Evolutionary conservation across 1,140 invertebrate species (phyloP).

Genomic region (Caerostris extrusa): DNA sequence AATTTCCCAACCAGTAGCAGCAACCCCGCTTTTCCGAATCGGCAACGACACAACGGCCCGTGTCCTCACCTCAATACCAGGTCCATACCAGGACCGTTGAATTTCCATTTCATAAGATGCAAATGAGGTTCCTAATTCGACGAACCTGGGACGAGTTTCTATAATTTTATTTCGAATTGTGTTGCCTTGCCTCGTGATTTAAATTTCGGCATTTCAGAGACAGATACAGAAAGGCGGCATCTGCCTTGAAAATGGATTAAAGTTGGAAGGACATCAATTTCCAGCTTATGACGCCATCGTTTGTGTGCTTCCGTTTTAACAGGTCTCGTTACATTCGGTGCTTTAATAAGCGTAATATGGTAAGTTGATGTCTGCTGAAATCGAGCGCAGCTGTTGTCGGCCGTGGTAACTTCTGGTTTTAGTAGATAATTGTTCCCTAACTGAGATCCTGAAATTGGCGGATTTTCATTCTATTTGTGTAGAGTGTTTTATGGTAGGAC

Average conservation of each 20-base stretch:
- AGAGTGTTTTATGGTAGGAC: neutral
- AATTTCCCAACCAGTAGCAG: neutral
- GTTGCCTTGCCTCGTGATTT: constrained; percentile 40
- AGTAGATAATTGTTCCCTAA: constrained; percentile 19
- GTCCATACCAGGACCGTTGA: neutral
- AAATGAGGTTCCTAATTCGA: constrained; percentile 49
- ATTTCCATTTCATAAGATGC: constrained; percentile 70
- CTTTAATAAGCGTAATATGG: constrained; percentile 42
- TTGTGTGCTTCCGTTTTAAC: constrained; percentile 2
- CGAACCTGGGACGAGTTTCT: constrained; percentile 37
- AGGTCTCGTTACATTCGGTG: constrained; percentile 19
- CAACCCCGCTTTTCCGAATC: constrained; percentile 1
- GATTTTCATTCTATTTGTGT: constrained; percentile 2
- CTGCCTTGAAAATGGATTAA: constrained; percentile 1
- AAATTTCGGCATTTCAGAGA: constrained; percentile 9
- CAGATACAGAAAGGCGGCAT: neutral
- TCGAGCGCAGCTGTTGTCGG: neutral
- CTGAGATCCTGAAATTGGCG: neutral
- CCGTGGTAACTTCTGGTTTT: neutral
- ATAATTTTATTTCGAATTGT: constrained; percentile 53
- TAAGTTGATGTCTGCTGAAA: constrained; percentile 28
- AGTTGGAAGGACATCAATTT: constrained; percentile 34
- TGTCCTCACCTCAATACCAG: neutral
- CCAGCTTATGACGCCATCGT: constrained; percentile 25
- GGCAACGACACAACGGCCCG: neutral